Evolutionary conservation across 2,888 invertebrate genomes (phyloP), one percentile per base, ranked within the genome.

Genomic region (Drosophila borborema): DNA sequence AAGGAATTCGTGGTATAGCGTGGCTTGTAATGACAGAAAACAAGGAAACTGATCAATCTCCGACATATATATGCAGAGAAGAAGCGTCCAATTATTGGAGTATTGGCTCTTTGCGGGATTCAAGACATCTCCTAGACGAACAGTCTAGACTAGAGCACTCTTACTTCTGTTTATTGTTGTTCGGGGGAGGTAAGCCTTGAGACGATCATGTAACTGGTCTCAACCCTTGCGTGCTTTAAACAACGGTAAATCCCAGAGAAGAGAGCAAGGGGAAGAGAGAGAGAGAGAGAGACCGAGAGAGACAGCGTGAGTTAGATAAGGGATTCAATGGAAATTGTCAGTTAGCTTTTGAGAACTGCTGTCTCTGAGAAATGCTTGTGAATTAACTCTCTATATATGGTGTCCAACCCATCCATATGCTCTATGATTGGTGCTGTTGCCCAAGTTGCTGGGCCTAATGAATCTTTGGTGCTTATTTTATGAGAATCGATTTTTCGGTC

Each of bases 391-490:
- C 4, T 28, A 14, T 55, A 28, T 41, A 55, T 8, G 28, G 41
- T 41, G 41, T 41, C 55, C 55, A 28, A 18, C 40, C 28, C 18
- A 7, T 41, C 28, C 8, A 3, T 18, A 12, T 5, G 41, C n/a
- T 40, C 55, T 41, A 41, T 28, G 28, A 55, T 18, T 31, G 41
- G 31, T 41, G 31, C 31, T 64, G 53, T 45, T 66, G 74, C 46
- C 43, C 65, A 58, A 46, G 18, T 48, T 43, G 28, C n/a, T 74
- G 74, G 74, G 63, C 64, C 62, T 62, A 58, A 74, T 51, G 62
- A 77, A 77, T 79, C 71, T 51, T 63, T 72, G 77, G 77, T 79
- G 77, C 77, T 79, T 36, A 72, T 67, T 49, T 64, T 51, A 64
- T 64, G 53, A 45, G 64, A 51, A 56, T 40, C 31, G 41, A 53